phyloP scores from a whole-genome alignment of 2,113 vertebrate species.

The Melanocharis versteri region DNA sequence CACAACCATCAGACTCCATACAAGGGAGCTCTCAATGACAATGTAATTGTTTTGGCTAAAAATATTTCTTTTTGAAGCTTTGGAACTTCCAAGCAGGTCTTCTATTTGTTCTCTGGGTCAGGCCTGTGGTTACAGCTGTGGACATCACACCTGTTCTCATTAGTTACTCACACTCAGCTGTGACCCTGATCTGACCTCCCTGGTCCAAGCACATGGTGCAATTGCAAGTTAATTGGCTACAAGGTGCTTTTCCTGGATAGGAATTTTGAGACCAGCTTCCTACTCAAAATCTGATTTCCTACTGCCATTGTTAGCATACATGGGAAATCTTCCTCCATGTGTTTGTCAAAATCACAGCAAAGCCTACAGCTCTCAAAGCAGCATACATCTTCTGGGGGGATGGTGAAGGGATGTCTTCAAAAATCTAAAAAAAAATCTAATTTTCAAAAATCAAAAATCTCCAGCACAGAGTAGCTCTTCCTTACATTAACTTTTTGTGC shows the following conservation, averaged over 20 bases:
- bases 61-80: not conserved
- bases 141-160: not conserved
- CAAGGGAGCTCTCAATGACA: not conserved
- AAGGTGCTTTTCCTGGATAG: not conserved
- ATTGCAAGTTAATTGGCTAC: not conserved
- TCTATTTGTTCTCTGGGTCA: not conserved
- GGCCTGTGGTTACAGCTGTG: not conserved
- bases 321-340: not conserved
- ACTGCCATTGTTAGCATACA: not conserved
- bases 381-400: accelerated
- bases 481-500: not conserved
- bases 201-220: not conserved
- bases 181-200: not conserved
- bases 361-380: not conserved
- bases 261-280: not conserved
- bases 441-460: not conserved
- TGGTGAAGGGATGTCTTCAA: not conserved
- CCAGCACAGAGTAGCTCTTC: not conserved
- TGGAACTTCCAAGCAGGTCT: not conserved
- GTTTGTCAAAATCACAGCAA: not conserved
- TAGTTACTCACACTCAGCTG: not conserved
- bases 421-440: not conserved
- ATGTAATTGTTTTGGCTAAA: not conserved
- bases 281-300: not conserved
- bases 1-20: not conserved